Percentiles rank a stretch among this genome's conserved stretches.
These are phyloP conservation scores for Daubentonia madagascariensis DNA, from an alignment of 2,113 vertebrate genomes.

Conservation along the genomic window DNA sequence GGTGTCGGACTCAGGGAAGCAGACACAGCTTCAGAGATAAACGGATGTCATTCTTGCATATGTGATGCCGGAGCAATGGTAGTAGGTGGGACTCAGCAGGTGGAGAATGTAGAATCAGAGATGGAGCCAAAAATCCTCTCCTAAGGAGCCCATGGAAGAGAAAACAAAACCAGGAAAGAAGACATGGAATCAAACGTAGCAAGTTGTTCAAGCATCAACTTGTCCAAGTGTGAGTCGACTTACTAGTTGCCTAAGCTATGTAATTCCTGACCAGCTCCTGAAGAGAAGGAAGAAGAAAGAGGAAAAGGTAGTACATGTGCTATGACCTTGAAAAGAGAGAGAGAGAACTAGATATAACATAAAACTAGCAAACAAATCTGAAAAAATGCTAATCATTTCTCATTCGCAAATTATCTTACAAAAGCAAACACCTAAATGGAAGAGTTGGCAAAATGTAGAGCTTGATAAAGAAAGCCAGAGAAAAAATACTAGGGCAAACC, in stretches of 20 bases:
- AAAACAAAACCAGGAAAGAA: neutral
- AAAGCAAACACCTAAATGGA: constrained; percentile 62
- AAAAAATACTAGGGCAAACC: constrained; percentile 65
- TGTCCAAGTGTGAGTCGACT: neutral
- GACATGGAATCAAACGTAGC: neutral
- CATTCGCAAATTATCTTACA: constrained; percentile 43
- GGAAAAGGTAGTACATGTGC: neutral
- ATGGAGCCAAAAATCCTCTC: neutral
- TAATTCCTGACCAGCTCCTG: neutral
- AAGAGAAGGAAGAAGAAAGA: constrained; percentile 2
- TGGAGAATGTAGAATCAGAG: neutral
- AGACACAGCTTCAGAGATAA: neutral
- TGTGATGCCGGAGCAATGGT: neutral
- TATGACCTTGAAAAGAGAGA: neutral
- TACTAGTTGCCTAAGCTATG: neutral
- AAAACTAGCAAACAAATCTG: constrained; percentile 32
- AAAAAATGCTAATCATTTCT: constrained; percentile 48
- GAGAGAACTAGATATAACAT: neutral
- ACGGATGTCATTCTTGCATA: neutral
- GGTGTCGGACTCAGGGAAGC: neutral
- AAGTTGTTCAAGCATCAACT: neutral
- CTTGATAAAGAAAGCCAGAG: constrained; percentile 61
- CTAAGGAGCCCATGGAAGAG: neutral
- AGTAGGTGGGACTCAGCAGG: neutral
- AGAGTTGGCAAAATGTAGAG: constrained; percentile 53